These are phyloP conservation scores for Micronisus gabar DNA, from an alignment of 2,113 vertebrate genomes.

Conservation along the genomic window DNA sequence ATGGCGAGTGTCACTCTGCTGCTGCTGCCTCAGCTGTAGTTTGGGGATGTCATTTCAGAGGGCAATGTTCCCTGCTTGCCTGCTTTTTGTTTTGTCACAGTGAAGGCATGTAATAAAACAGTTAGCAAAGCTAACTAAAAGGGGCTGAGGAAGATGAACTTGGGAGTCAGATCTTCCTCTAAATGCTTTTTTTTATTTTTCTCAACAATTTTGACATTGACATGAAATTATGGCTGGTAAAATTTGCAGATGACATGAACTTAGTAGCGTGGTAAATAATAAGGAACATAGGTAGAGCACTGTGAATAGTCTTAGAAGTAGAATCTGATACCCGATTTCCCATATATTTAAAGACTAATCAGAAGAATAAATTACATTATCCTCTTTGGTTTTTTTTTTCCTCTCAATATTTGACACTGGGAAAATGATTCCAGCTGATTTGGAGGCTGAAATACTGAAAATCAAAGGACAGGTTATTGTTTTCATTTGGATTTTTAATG, in stretches of 20 bases:
- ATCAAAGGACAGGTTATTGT: conserved; percentile 54
- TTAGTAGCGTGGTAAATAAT: not conserved
- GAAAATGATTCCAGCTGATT: conserved; percentile 75
- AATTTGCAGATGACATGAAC: not conserved
- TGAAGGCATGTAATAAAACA: not conserved
- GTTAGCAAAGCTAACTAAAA: not conserved
- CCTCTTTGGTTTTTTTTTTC: not conserved
- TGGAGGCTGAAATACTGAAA: conserved; percentile 67
- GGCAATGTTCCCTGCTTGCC: not conserved
- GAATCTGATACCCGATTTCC: not conserved
- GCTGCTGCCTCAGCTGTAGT: not conserved
- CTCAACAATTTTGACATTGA: not conserved
- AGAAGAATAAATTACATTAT: not conserved
- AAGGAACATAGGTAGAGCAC: not conserved
- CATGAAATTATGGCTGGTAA: not conserved
- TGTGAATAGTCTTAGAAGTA: not conserved
- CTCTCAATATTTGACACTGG: not conserved
- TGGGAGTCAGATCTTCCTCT: not conserved
- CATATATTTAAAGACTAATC: not conserved
- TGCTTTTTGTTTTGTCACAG: not conserved
- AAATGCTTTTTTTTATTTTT: not conserved
- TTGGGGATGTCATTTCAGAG: not conserved
- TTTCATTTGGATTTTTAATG: not conserved
- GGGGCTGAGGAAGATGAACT: not conserved
- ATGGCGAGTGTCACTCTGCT: not conserved